These are phyloP conservation scores for Asbolus verrucosus DNA, from an alignment of 1,140 invertebrate genomes.

Conservation along the genomic window DNA sequence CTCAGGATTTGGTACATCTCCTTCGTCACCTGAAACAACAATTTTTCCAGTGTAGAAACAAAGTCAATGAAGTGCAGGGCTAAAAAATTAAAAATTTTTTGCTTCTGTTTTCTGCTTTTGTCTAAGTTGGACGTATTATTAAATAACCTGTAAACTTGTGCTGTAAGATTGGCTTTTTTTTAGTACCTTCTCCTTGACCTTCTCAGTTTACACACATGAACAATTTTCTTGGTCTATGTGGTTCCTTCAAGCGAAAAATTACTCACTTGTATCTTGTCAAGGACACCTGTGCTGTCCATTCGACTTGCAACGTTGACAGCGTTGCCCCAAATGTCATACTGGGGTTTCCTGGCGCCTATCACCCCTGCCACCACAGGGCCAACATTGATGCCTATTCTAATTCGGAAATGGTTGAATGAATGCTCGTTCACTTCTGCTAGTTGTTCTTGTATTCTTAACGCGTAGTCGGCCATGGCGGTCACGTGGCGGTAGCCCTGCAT, in stretches of 20 bases:
- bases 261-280: constrained; percentile 84
- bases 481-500: constrained; percentile 82
- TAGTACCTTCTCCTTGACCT: too few relatives aligned
- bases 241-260: too few relatives aligned
- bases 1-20: constrained; percentile 85
- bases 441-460: constrained; percentile 86
- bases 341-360: constrained; percentile 92
- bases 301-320: constrained; percentile 93
- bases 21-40: constrained; percentile 79
- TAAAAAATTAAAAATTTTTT: too few relatives aligned
- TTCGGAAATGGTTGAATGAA: constrained; percentile 96
- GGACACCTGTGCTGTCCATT: constrained; percentile 87
- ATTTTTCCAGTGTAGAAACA: not conserved
- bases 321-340: constrained; percentile 95
- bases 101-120: too few relatives aligned
- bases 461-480: constrained; percentile 92
- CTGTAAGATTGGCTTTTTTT: too few relatives aligned
- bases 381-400: constrained; percentile 94
- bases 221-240: too few relatives aligned
- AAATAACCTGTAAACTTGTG: too few relatives aligned
- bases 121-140: too few relatives aligned
- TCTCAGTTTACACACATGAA: too few relatives aligned
- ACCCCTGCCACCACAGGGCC: constrained; percentile 96
- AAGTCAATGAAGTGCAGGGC: not conserved
- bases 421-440: constrained; percentile 94